phyloP scores from a whole-genome alignment of 2,113 vertebrate species.

The Shinisaurus crocodilurus region DNA sequence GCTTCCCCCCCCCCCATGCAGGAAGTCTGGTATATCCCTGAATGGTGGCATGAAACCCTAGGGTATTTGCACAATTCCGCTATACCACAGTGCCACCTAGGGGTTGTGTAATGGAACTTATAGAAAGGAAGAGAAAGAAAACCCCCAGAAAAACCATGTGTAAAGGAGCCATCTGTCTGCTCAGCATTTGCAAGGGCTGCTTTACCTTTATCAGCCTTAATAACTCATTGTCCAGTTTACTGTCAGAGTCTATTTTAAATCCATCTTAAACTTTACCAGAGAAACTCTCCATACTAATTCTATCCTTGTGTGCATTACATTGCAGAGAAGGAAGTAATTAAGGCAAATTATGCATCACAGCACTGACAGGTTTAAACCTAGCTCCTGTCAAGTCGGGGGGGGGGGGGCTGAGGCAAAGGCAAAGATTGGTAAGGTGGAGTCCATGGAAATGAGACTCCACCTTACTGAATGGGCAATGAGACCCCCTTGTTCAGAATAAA shows the following conservation, averaged over 20 bases:
- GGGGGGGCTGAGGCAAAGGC: neutral
- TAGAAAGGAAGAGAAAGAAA: too few relatives aligned
- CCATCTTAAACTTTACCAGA: neutral
- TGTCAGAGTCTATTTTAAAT: neutral
- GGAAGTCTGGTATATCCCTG: too few relatives aligned
- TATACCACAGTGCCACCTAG: too few relatives aligned
- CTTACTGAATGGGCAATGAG: neutral
- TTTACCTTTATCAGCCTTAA: neutral
- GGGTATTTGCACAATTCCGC: too few relatives aligned
- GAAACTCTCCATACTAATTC: neutral
- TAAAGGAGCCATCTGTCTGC: neutral
- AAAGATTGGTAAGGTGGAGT: neutral
- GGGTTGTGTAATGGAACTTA: too few relatives aligned
- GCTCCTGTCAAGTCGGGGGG: neutral
- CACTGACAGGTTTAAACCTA: neutral
- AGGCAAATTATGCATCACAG: neutral
- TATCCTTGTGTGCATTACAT: neutral
- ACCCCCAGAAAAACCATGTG: too few relatives aligned
- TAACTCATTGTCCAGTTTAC: neutral
- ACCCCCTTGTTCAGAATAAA: neutral
- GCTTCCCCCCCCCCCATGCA: too few relatives aligned
- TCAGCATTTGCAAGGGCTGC: neutral
- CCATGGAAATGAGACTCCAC: neutral
- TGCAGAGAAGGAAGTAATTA: conserved; percentile 3
- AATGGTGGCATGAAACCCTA: too few relatives aligned